Conservation (phyloP, 2,797 vertebrate genomes). For the Pangasius sanitwongsei region DNA sequence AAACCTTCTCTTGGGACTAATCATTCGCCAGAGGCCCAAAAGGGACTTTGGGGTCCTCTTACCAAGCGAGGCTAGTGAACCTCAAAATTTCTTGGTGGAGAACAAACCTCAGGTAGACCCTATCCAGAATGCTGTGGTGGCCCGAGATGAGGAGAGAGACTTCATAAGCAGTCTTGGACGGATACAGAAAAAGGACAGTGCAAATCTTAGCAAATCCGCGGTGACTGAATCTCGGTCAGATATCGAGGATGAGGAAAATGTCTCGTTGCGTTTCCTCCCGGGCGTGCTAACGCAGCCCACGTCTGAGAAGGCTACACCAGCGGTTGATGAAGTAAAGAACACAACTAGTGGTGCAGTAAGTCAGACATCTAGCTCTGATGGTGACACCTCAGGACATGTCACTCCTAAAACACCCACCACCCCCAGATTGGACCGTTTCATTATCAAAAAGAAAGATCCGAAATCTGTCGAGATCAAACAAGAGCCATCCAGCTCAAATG, state of each 20-base stretch:
- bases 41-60: constrained; percentile 80
- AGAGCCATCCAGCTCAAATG: constrained; percentile 59
- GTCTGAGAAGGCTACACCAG: constrained; percentile 75
- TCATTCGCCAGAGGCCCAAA: constrained; percentile 94
- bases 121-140: constrained; percentile 70
- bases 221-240: constrained; percentile 72
- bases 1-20: constrained; percentile 93
- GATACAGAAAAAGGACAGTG: constrained; percentile 82
- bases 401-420: constrained; percentile 71
- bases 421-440: constrained; percentile 73
- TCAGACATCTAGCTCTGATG: constrained; percentile 61
- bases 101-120: constrained; percentile 80
- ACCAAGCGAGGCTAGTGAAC: constrained; percentile 77
- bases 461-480: constrained; percentile 70
- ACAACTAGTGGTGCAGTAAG: constrained; percentile 71
- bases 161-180: constrained; percentile 86
- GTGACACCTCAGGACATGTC: constrained; percentile 57
- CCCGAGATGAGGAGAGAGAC: constrained; percentile 83
- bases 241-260: constrained; percentile 72
- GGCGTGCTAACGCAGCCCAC: constrained; percentile 89
- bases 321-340: constrained; percentile 79
- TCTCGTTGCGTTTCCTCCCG: constrained; percentile 88
- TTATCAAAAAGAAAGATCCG: constrained; percentile 79
- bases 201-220: constrained; percentile 74
- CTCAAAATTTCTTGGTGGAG: constrained; percentile 78